Evolutionary conservation across 1,140 invertebrate genomes (phyloP).

Genomic region (Ylistrum balloti): DNA sequence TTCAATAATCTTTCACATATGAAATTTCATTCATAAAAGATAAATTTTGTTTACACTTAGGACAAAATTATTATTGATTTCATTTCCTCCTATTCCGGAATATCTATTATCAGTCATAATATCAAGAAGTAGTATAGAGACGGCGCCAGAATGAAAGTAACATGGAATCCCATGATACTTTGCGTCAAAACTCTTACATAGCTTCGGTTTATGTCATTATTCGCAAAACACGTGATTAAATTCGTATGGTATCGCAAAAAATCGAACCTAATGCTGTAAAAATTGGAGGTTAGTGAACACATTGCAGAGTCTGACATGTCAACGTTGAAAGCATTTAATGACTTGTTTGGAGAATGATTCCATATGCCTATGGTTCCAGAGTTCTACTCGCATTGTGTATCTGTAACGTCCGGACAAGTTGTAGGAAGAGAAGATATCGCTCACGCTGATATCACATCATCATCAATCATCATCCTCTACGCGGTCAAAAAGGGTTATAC

Average conservation of each 20-base stretch:
- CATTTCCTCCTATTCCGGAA: too few relatives aligned
- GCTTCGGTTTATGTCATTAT: neutral
- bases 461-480: neutral
- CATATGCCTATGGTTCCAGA: too few relatives aligned
- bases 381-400: too few relatives aligned
- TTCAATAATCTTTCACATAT: too few relatives aligned
- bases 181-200: neutral
- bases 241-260: neutral
- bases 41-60: too few relatives aligned
- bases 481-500: too few relatives aligned
- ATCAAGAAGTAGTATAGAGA: too few relatives aligned
- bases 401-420: neutral
- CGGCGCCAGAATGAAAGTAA: neutral
- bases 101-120: too few relatives aligned
- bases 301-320: neutral
- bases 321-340: neutral
- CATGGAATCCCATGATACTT: neutral
- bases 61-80: too few relatives aligned
- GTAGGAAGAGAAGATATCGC: neutral
- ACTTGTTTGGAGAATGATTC: neutral
- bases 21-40: too few relatives aligned
- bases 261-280: neutral
- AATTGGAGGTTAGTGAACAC: neutral
- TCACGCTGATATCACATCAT: neutral
- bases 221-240: neutral